Conservation (phyloP, 2,888 invertebrate genomes). For the Epinotia demarniana region DNA sequence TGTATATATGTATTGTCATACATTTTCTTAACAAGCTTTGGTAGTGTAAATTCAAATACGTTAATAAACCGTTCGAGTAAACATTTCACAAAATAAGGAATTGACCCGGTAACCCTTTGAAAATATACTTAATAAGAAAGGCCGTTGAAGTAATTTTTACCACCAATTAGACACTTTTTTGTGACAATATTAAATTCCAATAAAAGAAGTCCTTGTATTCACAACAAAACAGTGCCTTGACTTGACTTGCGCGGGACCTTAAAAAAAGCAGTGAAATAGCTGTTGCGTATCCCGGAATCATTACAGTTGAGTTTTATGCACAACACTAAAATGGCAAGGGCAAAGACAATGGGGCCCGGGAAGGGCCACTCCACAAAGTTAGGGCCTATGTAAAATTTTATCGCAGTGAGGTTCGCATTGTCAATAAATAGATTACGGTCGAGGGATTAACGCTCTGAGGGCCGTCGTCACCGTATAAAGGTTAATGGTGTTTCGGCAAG, state of each 20-base stretch:
- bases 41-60: too few relatives aligned
- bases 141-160: too few relatives aligned
- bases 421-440: constrained; percentile 39
- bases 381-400: constrained; percentile 41
- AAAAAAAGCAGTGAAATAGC: constrained; percentile 31
- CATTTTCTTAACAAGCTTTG: too few relatives aligned
- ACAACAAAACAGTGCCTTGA: not conserved
- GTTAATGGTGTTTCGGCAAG: constrained; percentile 13
- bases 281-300: constrained; percentile 40
- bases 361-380: constrained; percentile 35
- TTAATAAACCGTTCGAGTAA: too few relatives aligned
- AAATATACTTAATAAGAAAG: too few relatives aligned
- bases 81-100: too few relatives aligned
- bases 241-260: constrained; percentile 19
- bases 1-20: too few relatives aligned
- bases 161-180: too few relatives aligned
- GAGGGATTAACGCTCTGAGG: constrained; percentile 31
- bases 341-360: constrained; percentile 32
- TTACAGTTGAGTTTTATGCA: constrained; percentile 44
- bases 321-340: constrained; percentile 33
- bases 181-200: too few relatives aligned
- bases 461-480: constrained; percentile 21
- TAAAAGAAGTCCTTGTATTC: too few relatives aligned
- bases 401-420: constrained; percentile 41
- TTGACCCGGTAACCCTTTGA: too few relatives aligned